These are phyloP conservation scores for Halichoerus grypus DNA, from an alignment of 2,113 vertebrate genomes.

Conservation along the genomic window DNA sequence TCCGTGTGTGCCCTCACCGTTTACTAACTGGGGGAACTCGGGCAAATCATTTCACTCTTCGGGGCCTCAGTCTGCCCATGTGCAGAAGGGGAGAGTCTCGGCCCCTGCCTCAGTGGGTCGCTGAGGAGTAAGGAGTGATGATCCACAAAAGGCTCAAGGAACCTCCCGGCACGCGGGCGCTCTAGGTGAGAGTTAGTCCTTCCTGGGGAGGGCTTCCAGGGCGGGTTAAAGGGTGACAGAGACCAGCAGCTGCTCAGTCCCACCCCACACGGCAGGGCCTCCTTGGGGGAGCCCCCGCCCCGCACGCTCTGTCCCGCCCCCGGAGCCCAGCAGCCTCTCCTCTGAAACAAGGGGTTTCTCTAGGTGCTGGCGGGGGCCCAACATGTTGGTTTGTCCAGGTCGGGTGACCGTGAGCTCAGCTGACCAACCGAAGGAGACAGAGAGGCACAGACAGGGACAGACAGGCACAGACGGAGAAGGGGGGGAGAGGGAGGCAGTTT, in stretches of 20 bases:
- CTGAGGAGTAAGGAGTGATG: accelerated
- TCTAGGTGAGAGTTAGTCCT: background rate
- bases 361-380: background rate
- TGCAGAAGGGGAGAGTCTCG: background rate
- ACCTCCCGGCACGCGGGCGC: accelerated
- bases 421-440: too few species aligned
- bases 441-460: background rate
- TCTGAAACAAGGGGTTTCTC: accelerated
- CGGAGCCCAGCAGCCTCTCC: slow-evolving; percentile 1
- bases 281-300: background rate
- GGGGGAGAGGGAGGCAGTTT: background rate
- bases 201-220: background rate
- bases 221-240: background rate
- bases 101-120: too few species aligned
- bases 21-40: background rate
- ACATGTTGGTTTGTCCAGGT: background rate
- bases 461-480: background rate
- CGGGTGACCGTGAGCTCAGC: background rate
- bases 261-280: background rate
- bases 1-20: accelerated
- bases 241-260: background rate
- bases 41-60: background rate
- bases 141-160: background rate
- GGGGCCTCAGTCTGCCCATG: background rate
- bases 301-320: accelerated